These are phyloP conservation scores for Oeneis ivallda DNA, from an alignment of 2,888 invertebrate genomes.

Conservation along the genomic window DNA sequence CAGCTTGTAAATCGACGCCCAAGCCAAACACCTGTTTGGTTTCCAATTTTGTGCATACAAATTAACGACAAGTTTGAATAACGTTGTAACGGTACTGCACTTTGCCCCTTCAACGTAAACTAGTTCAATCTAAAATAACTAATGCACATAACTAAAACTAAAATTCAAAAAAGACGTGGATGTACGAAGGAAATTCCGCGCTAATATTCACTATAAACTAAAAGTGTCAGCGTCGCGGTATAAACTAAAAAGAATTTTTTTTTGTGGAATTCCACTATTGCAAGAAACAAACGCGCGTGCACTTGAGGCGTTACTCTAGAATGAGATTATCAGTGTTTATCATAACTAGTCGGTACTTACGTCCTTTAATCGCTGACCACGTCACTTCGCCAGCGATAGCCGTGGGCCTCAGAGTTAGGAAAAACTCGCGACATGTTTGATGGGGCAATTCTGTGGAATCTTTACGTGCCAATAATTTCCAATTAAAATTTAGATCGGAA, in stretches of 20 bases:
- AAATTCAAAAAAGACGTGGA: constrained; percentile 20
- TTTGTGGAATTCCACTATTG: constrained; percentile 48
- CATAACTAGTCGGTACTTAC: constrained; percentile 68
- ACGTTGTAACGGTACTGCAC: constrained; percentile 35
- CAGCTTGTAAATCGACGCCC: constrained; percentile 43
- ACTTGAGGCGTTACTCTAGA: constrained; percentile 62
- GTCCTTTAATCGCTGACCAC: constrained; percentile 75
- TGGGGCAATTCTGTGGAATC: constrained; percentile 48
- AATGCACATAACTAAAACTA: constrained; percentile 32
- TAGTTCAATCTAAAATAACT: constrained; percentile 32
- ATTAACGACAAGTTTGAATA: constrained; percentile 35
- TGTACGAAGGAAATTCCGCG: not conserved
- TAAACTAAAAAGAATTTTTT: constrained; percentile 20
- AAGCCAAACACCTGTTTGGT: constrained; percentile 44
- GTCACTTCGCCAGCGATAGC: constrained; percentile 75
- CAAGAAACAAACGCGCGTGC: constrained; percentile 65
- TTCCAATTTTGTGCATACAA: constrained; percentile 41
- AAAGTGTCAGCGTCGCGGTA: not conserved
- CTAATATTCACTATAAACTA: not conserved
- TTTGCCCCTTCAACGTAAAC: constrained; percentile 25
- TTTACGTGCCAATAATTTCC: not conserved
- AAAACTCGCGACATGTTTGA: constrained; percentile 50
- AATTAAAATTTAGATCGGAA: not conserved
- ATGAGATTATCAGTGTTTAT: constrained; percentile 78
- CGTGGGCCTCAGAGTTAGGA: constrained; percentile 51